Evolutionary conservation across 2,888 invertebrate genomes (phyloP).

Genomic region (Ophion slaviceki): DNA sequence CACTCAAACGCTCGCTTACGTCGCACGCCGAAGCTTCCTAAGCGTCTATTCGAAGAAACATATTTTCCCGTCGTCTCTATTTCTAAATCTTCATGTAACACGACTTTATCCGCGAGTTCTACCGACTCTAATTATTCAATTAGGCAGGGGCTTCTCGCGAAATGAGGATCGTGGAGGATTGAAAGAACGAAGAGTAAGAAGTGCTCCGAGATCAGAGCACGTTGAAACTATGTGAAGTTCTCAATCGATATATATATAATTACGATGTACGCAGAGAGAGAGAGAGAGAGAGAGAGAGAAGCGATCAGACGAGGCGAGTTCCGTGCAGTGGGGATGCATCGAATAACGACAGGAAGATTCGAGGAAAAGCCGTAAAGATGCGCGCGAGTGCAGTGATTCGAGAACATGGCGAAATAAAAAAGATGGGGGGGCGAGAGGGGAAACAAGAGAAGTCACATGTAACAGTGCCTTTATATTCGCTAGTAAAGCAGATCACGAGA

Average conservation of each 20-base stretch:
- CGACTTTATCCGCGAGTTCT: conserved; percentile 30
- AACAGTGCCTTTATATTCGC: conserved; percentile 30
- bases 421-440: neutral
- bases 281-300: neutral
- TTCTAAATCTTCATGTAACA: conserved; percentile 36
- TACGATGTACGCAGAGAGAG: conserved; percentile 37
- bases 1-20: neutral
- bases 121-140: conserved; percentile 60
- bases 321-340: conserved; percentile 36
- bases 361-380: conserved; percentile 63
- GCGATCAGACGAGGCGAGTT: conserved; percentile 1
- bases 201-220: conserved; percentile 19
- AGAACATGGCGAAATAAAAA: conserved; percentile 38
- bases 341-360: conserved; percentile 52
- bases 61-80: conserved; percentile 24
- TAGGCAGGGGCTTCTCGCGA: conserved; percentile 37
- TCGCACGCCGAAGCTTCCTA: conserved; percentile 1
- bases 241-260: conserved; percentile 56
- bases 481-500: conserved; percentile 28
- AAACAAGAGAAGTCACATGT: conserved; percentile 49
- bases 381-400: conserved; percentile 60
- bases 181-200: conserved; percentile 25
- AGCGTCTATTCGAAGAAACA: conserved; percentile 52
- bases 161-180: conserved; percentile 7
- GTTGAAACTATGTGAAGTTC: conserved; percentile 62